Evolutionary conservation across 2,797 vertebrate species (phyloP), one percentile per base, ranked within the genome.

Genomic region (Philypnodon macrostomus): DNA sequence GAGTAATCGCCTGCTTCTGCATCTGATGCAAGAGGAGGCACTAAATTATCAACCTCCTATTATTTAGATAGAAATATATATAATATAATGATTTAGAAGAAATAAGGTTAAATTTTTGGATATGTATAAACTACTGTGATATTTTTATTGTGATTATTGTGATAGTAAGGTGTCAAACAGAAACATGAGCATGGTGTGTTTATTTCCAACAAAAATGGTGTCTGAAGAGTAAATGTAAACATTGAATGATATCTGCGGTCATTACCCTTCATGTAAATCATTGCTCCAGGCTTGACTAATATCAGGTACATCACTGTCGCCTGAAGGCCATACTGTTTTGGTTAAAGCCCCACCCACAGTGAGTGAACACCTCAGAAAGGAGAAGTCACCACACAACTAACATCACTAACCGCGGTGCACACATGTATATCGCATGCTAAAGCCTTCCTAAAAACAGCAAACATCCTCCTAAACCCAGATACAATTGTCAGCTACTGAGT

Each of bases 261-360:
- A 67, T 58, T 37, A 47, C 39, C 44, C 24, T 54, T 83, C 87
- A 91, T 91, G 90, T 91, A 94, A 94, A 95, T 89, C 62, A 90
- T 95, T 84, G 94, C 95, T 96, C 64, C 86, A 87, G 96, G 95
- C 95, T 80, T 89, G 90, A 91, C 87, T 93, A 93, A 94, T 95
- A 94, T 93, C 91, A 95, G 90, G 90, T 91, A 89, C 92, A 96
- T 95, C 92, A 88, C 85, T 91, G 93, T 88, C 92, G 92, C 96
- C 95, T 34, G 84, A 93, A 94, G 96, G 93, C 92, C 87, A 88
- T 90, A 90, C 92, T 94, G 93, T 91, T 93, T 87, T 80, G 87
- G 90, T 88, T 65, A 86, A 94, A 89, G 93, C 92, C 88, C 92
- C 95, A 87, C 96, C 96, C 92, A 89, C 88, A 69, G 84, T 85